These are phyloP conservation scores for Stenodera caucasica DNA, from an alignment of 2,888 invertebrate genomes.

Conservation along the genomic window DNA sequence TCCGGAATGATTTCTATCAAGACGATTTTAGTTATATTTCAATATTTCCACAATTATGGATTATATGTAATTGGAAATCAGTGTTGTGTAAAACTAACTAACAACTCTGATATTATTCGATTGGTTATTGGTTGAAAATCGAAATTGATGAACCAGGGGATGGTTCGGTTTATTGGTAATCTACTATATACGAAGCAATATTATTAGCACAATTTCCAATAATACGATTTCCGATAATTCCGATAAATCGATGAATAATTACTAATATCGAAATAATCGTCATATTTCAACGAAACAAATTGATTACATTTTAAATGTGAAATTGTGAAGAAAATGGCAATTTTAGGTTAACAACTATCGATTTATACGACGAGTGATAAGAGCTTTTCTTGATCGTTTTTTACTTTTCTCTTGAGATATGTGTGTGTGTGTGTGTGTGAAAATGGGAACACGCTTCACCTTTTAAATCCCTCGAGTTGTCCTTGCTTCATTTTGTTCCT, in stretches of 20 bases:
- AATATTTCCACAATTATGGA: neutral
- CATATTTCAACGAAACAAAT: neutral
- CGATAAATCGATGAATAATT: neutral
- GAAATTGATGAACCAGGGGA: neutral
- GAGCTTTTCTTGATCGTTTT: neutral
- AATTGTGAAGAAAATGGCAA: neutral
- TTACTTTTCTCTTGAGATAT: neutral
- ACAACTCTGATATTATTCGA: neutral
- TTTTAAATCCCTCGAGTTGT: neutral
- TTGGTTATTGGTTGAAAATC: neutral
- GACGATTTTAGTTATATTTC: too few species aligned
- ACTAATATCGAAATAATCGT: neutral
- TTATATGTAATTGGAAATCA: neutral
- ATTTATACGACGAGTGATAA: neutral
- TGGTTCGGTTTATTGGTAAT: neutral
- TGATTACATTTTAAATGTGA: neutral
- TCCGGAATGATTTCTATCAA: neutral
- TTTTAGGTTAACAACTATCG: neutral
- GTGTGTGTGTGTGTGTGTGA: neutral
- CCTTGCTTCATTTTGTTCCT: neutral
- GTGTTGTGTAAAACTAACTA: constrained; percentile 1
- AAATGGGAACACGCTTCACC: neutral
- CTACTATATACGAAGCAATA: neutral
- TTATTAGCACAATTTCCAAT: neutral
- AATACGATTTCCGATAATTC: neutral